Percentiles rank a stretch among this genome's conserved stretches.
Evolutionary conservation across 2,797 vertebrate genomes (phyloP).

Genomic region (Malacoctenus gilli): DNA sequence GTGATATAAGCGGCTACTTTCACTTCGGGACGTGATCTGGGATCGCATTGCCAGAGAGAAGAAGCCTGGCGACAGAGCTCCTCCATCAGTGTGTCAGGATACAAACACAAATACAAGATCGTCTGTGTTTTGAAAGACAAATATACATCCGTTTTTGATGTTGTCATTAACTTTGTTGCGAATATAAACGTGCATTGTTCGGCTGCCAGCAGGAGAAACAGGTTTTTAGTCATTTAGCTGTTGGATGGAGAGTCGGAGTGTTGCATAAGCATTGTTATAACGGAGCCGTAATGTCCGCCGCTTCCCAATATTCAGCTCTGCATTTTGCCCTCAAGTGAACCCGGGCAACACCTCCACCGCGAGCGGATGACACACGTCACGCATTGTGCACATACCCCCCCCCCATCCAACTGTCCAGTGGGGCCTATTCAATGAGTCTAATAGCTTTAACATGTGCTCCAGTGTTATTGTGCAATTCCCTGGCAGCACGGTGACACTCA

Average conservation of each 20-base stretch:
- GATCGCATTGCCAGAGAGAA: too few species aligned
- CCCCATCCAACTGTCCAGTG: constrained; percentile 56
- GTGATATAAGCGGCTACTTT: too few species aligned
- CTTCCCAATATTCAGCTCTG: constrained; percentile 29
- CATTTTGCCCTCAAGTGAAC: constrained; percentile 55
- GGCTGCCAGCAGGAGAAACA: not conserved
- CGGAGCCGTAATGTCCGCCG: constrained; percentile 34
- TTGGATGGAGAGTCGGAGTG: too few species aligned
- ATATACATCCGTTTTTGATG: too few species aligned
- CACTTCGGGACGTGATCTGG: too few species aligned
- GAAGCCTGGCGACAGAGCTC: too few species aligned
- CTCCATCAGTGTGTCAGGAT: too few species aligned
- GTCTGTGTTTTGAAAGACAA: too few species aligned
- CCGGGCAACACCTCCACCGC: constrained; percentile 15
- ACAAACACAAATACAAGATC: too few species aligned
- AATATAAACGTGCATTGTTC: too few species aligned
- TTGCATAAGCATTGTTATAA: constrained; percentile 51
- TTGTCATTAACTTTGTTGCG: too few species aligned
- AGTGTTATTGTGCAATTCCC: constrained; percentile 35
- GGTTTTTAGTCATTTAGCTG: too few species aligned
- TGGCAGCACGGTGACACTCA: constrained; percentile 56
- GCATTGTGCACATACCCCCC: constrained; percentile 59
- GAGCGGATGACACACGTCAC: constrained; percentile 52
- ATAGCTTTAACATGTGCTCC: constrained; percentile 67
- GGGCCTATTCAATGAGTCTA: constrained; percentile 55